phyloP scores from a whole-genome alignment of 2,888 invertebrate species.

The Lasioglossum villosulum region DNA sequence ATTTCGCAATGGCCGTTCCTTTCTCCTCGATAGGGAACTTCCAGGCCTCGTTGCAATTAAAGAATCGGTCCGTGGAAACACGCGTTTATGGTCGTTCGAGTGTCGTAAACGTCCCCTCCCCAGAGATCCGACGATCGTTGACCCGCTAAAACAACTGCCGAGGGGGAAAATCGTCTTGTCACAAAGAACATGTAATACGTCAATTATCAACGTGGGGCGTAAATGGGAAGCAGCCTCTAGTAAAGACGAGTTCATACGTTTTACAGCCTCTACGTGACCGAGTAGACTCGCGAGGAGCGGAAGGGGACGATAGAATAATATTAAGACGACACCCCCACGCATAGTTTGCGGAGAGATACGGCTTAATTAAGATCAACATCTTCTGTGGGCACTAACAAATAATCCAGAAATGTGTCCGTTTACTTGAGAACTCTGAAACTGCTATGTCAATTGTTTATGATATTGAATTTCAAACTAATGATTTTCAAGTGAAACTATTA shows the following conservation, averaged over 20 bases:
- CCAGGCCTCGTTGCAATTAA: neutral
- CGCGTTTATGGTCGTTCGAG: neutral
- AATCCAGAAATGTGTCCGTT: neutral
- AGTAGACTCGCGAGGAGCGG: slow-evolving; percentile 50
- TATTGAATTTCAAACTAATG: neutral
- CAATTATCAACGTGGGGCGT: slow-evolving; percentile 53
- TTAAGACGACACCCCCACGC: slow-evolving; percentile 52
- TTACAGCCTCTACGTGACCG: slow-evolving; percentile 62
- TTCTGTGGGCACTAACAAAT: slow-evolving; percentile 30
- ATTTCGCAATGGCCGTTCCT: neutral
- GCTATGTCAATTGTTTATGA: neutral
- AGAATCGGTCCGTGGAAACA: neutral
- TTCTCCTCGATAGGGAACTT: neutral
- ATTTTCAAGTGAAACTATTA: neutral
- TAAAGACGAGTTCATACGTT: slow-evolving; percentile 44
- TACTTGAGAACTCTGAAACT: neutral
- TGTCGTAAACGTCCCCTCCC: slow-evolving; percentile 5
- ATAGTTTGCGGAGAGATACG: slow-evolving; percentile 58
- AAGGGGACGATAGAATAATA: slow-evolving; percentile 57
- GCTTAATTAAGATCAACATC: slow-evolving; percentile 62
- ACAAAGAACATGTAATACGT: slow-evolving; percentile 35
- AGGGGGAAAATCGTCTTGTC: slow-evolving; percentile 43
- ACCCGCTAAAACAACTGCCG: slow-evolving; percentile 22
- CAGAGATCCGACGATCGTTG: slow-evolving; percentile 22
- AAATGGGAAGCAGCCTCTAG: slow-evolving; percentile 56